Percentiles rank a stretch among this genome's conserved stretches.
phyloP scores from a whole-genome alignment of 1,140 invertebrate genomes.

The Nasonia giraulti region DNA sequence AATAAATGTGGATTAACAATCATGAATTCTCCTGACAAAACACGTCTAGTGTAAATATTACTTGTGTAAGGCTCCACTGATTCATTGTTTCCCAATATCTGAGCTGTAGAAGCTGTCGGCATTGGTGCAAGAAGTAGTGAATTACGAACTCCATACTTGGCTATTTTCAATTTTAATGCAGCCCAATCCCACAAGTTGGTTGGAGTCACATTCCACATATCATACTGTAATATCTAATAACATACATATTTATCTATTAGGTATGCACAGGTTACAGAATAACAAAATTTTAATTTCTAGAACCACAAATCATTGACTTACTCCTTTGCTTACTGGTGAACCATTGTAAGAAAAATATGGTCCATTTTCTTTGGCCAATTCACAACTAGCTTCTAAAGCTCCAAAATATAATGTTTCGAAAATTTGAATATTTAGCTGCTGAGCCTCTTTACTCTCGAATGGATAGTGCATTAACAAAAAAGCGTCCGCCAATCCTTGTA shows the following conservation, averaged over 20 bases:
- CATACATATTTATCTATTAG: constrained; percentile 39
- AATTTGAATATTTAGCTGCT: constrained; percentile 93
- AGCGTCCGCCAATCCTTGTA: constrained; percentile 97
- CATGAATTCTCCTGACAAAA: constrained; percentile 92
- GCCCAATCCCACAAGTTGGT: constrained; percentile 94
- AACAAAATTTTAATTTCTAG: too few species aligned
- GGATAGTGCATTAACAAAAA: constrained; percentile 96
- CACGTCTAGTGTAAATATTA: constrained; percentile 96
- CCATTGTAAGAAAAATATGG: constrained; percentile 94
- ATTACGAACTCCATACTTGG: constrained; percentile 94
- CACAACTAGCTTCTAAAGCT: constrained; percentile 97
- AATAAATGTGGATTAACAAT: constrained; percentile 98
- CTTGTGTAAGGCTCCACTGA: constrained; percentile 98
- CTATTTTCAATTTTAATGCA: constrained; percentile 89
- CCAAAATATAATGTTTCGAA: constrained; percentile 99
- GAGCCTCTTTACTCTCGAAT: constrained; percentile 91
- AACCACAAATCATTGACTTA: constrained; percentile 64
- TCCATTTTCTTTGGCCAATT: constrained; percentile 91
- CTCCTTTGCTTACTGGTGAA: constrained; percentile 93
- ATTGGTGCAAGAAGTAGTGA: constrained; percentile 97
- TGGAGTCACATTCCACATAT: constrained; percentile 97
- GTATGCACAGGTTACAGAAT: neutral
- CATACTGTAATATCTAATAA: constrained; percentile 91
- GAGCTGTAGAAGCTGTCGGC: constrained; percentile 99
- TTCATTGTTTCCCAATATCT: constrained; percentile 99